Conservation (phyloP, 2,797 vertebrate genomes). For the Enteromius anoplus region DNA sequence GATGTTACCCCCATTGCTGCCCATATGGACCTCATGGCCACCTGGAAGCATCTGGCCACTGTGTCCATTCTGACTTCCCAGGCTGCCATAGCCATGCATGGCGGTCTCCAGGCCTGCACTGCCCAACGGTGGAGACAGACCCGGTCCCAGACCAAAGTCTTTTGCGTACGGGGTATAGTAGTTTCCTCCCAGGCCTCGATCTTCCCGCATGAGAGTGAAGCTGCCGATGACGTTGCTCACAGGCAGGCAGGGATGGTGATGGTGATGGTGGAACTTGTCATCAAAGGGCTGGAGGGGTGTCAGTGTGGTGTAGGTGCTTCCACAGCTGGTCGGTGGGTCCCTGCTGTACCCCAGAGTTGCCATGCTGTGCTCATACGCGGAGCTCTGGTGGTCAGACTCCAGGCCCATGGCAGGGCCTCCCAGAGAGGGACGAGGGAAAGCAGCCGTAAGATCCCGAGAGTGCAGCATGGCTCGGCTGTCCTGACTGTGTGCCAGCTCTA, state of each 20-base stretch:
- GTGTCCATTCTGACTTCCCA: conserved; percentile 76
- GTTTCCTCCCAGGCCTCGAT: conserved; percentile 78
- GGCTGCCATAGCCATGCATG: conserved; percentile 81
- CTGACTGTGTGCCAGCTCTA: conserved; percentile 79
- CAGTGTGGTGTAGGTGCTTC: conserved; percentile 85
- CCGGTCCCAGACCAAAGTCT: conserved; percentile 81
- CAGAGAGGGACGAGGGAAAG: conserved; percentile 80
- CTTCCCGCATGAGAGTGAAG: conserved; percentile 86
- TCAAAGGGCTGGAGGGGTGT: conserved; percentile 84
- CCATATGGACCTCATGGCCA: conserved; percentile 79
- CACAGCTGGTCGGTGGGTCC: conserved; percentile 78
- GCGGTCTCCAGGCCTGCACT: conserved; percentile 73
- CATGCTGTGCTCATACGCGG: conserved; percentile 81
- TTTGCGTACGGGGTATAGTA: conserved; percentile 86
- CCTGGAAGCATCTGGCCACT: conserved; percentile 76
- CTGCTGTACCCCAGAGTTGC: conserved; percentile 81
- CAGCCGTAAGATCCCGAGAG: conserved; percentile 78
- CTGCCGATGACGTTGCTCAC: conserved; percentile 86
- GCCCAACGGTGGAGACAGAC: conserved; percentile 75
- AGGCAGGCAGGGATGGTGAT: conserved; percentile 82
- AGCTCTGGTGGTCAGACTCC: conserved; percentile 78
- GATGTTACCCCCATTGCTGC: conserved; percentile 71
- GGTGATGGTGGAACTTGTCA: conserved; percentile 85
- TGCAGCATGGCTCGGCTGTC: conserved; percentile 80
- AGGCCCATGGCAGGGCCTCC: conserved; percentile 79